A percentile compares a stretch with the other conserved stretches of the same genome.
Evolutionary conservation across 2,113 vertebrate species (phyloP).

Genomic region (Mohoua ochrocephala): DNA sequence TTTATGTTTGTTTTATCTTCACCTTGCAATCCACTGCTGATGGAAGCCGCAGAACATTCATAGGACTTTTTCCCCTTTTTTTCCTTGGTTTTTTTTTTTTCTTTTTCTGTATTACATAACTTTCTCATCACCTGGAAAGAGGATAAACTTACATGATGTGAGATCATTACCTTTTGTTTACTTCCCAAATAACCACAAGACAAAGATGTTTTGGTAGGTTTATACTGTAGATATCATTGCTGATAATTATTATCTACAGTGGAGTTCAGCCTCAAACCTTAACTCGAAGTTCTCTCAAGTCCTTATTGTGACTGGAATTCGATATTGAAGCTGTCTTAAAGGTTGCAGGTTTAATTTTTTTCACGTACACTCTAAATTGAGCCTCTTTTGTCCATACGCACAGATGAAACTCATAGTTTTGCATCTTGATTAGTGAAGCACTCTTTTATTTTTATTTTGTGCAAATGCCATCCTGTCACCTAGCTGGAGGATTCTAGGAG

Average conservation of each 20-base stretch:
- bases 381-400: background rate
- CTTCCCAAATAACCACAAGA: background rate
- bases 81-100: accelerated
- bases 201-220: background rate
- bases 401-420: background rate
- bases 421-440: background rate
- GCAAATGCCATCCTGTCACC: background rate
- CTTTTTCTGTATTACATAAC: background rate
- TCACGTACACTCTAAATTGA: background rate
- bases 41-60: background rate
- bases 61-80: background rate
- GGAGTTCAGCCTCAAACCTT: background rate
- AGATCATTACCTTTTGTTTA: background rate
- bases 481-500: background rate
- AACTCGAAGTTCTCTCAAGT: background rate
- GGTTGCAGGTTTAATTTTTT: background rate
- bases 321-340: background rate
- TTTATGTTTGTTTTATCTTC: background rate
- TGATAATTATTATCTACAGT: background rate
- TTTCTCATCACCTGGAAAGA: background rate
- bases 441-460: background rate
- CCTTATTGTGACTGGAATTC: background rate
- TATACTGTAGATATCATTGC: background rate
- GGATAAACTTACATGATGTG: background rate
- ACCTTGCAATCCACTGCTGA: background rate